These are phyloP conservation scores for Budorcas taxicolor DNA, from an alignment of 2,113 vertebrate genomes.

Conservation along the genomic window DNA sequence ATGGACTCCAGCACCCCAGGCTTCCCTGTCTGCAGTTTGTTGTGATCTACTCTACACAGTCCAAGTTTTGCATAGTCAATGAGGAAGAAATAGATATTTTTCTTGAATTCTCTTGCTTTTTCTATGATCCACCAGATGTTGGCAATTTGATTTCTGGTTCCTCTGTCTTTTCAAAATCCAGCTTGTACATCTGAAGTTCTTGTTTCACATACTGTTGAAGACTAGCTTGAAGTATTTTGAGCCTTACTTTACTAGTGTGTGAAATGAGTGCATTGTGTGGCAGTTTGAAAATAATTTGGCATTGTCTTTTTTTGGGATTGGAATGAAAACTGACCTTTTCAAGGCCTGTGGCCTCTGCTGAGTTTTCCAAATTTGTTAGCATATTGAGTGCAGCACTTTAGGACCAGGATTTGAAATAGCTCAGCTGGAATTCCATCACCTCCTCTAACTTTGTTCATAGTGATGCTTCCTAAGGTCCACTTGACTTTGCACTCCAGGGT, in stretches of 20 bases:
- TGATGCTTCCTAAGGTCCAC: background rate
- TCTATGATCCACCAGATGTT: background rate
- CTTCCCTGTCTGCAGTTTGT: background rate
- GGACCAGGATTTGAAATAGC: background rate
- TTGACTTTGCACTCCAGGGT: background rate
- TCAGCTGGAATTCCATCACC: background rate
- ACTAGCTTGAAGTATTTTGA: background rate
- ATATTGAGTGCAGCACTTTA: background rate
- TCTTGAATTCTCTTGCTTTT: background rate
- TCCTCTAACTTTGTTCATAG: background rate
- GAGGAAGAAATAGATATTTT: background rate
- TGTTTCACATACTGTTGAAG: background rate
- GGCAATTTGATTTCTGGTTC: background rate
- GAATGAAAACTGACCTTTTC: background rate
- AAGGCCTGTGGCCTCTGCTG: background rate
- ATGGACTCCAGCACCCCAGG: background rate
- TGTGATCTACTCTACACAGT: background rate
- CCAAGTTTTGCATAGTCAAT: background rate
- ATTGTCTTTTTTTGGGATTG: background rate
- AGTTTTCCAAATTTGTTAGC: background rate
- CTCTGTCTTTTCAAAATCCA: background rate
- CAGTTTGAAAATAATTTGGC: background rate
- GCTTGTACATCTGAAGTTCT: background rate
- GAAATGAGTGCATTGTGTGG: background rate
- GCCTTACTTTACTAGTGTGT: background rate